These are phyloP conservation scores for Aphidius gifuensis DNA, from an alignment of 1,140 invertebrate genomes.

Conservation along the genomic window DNA sequence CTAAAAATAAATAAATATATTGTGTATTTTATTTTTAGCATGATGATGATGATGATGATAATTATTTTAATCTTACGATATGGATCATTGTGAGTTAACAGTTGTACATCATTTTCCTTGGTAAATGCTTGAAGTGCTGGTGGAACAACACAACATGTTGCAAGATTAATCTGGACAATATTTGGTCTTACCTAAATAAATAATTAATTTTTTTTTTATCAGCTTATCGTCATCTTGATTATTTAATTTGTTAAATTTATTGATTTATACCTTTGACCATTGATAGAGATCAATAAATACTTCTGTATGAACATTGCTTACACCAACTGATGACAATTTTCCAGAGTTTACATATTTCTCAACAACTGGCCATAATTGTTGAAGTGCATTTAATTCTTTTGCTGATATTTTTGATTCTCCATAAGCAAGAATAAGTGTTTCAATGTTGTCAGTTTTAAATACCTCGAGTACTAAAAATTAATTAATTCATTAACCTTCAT, in stretches of 20 bases:
- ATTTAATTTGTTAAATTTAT: neutral
- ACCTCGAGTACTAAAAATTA: constrained; percentile 57
- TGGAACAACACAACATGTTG: constrained; percentile 93
- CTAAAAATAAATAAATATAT: constrained; percentile 48
- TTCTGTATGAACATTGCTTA: constrained; percentile 83
- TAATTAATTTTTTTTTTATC: constrained; percentile 3
- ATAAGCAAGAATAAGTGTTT: constrained; percentile 74
- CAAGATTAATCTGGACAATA: constrained; percentile 93
- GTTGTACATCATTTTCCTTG: constrained; percentile 84
- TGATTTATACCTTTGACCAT: constrained; percentile 63
- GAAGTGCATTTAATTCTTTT: constrained; percentile 61
- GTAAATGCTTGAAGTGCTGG: constrained; percentile 85
- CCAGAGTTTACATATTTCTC: constrained; percentile 67
- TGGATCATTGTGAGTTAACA: constrained; percentile 94
- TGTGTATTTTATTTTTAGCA: too few relatives aligned
- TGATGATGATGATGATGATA: constrained; percentile 18
- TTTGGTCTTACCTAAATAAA: constrained; percentile 71
- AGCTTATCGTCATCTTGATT: neutral
- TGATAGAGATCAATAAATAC: constrained; percentile 75
- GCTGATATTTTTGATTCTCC: constrained; percentile 52
- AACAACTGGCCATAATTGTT: constrained; percentile 70
- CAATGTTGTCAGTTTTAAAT: constrained; percentile 65
- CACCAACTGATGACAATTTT: constrained; percentile 73
- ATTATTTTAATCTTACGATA: constrained; percentile 61
- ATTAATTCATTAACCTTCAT: constrained; percentile 13